Evolutionary conservation across 1,140 invertebrate genomes (phyloP).

Genomic region (Latrodectus geometricus): DNA sequence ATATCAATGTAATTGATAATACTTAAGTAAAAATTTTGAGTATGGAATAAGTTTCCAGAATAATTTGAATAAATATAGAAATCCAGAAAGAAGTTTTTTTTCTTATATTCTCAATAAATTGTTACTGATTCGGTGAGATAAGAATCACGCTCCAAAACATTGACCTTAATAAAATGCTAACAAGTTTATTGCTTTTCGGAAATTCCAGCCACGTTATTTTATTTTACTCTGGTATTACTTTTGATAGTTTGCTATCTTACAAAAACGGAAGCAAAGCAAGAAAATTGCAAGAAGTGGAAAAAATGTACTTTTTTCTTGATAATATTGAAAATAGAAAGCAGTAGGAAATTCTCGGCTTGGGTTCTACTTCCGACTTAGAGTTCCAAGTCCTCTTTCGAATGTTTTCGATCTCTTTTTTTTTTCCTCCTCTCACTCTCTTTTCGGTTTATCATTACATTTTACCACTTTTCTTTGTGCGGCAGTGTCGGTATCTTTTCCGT

Average conservation of each 20-base stretch:
- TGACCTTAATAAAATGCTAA: too few relatives aligned
- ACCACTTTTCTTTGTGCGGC: slow-evolving; percentile 17
- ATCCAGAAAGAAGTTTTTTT: too few relatives aligned
- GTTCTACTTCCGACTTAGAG: slow-evolving; percentile 22
- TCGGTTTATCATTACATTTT: slow-evolving; percentile 23
- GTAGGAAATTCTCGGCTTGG: not conserved
- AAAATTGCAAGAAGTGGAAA: not conserved
- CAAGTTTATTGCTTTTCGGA: too few relatives aligned
- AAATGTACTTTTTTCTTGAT: slow-evolving; percentile 3
- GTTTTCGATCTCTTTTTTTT: not conserved
- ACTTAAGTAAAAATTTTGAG: too few relatives aligned
- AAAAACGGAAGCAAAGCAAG: not conserved
- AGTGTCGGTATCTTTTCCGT: slow-evolving; percentile 4
- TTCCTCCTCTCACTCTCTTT: not conserved
- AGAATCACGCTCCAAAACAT: too few relatives aligned
- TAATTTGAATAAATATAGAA: too few relatives aligned
- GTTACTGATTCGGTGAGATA: too few relatives aligned
- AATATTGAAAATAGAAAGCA: slow-evolving; percentile 14
- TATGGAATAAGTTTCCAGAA: too few relatives aligned
- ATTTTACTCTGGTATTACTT: not conserved
- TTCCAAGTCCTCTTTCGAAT: slow-evolving; percentile 19
- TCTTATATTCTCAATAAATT: too few relatives aligned
- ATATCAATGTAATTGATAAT: too few relatives aligned
- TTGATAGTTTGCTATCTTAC: not conserved
- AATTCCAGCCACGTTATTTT: too few relatives aligned